Conservation (phyloP, 1,140 invertebrate species). For the Monomorium pharaonis region DNA sequence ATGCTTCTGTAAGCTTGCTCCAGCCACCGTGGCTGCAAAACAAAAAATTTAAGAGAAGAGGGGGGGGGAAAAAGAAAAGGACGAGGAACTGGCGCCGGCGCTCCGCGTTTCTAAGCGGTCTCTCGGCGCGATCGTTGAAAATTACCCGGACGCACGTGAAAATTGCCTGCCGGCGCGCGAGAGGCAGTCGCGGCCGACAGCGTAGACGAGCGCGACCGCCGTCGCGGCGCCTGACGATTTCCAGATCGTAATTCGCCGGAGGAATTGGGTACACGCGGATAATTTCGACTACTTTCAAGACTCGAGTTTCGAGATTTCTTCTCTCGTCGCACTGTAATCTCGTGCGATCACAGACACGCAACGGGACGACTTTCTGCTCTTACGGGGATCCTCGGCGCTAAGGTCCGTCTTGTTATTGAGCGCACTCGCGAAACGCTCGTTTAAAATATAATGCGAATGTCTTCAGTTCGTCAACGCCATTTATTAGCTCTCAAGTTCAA, state of each 20-base stretch:
- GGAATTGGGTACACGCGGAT: conserved; percentile 42
- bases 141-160: conserved; percentile 75
- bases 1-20: conserved; percentile 14
- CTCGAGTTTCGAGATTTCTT: conserved; percentile 45
- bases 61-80: conserved; percentile 67
- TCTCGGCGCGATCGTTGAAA: conserved; percentile 63
- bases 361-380: conserved; percentile 23
- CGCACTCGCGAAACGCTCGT: neutral
- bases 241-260: conserved; percentile 48
- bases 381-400: neutral
- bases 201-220: conserved; percentile 36
- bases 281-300: conserved; percentile 40
- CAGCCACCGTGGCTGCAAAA: conserved; percentile 58
- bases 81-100: conserved; percentile 71
- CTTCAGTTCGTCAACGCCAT: neutral
- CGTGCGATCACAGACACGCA: neutral
- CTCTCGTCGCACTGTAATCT: conserved; percentile 2
- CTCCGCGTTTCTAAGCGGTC: conserved; percentile 71
- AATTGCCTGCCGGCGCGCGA: conserved; percentile 67
- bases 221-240: conserved; percentile 38
- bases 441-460: neutral
- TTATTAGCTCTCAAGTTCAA: neutral
- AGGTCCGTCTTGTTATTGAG: neutral
- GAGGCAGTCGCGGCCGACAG: conserved; percentile 31
- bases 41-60: conserved; percentile 15